Evolutionary conservation across 2,888 invertebrate species (phyloP), one percentile per base, ranked within the genome.

Genomic region (Leucoma salicis): DNA sequence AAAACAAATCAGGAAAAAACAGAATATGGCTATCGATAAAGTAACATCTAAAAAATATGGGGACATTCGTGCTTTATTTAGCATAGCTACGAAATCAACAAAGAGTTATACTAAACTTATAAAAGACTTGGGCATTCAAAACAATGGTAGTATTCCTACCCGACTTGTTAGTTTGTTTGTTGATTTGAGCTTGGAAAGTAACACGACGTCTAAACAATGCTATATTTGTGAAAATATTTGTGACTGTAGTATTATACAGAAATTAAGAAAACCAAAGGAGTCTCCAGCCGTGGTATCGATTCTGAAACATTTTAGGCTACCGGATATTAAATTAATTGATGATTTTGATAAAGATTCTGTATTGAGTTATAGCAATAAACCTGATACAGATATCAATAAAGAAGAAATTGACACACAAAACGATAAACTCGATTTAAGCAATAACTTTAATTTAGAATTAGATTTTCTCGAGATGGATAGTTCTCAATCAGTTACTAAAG

Each of bases 61-160:
- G 0, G 92, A 92, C 44, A 92, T 92, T 18, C 76, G 92, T 66
- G 86, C 88, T 35, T 77, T 92, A 46, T 92, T 92, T 35, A 81
- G 83, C 47, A 81, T 83, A 7, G 75, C 74, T 0, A 87, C 83
- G 0, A 90, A 83, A 66, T 83, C 84, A n/a, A 86, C 83, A 10
- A 80, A 84, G 46, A 90, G 73, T 62, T 82, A 90, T 37, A 87
- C 85, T 1, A 88, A 87, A 69, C 57, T 82, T 21, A 76, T 86
- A 11, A 82, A 75, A 46, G 84, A 87, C 50, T 58, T 85, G 41
- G 78, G 83, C 0, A 69, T 89, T 8, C 74, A 82, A 56, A 75
- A 74, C 35, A 71, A 81, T 49, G 79, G 74, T 15, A 74, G 65
- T 37, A 57, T 88, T 31, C 73, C 90, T 6, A 82, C 84, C 0